Conservation (phyloP, 2,797 vertebrate genomes). For the Neostethus bicornis region DNA sequence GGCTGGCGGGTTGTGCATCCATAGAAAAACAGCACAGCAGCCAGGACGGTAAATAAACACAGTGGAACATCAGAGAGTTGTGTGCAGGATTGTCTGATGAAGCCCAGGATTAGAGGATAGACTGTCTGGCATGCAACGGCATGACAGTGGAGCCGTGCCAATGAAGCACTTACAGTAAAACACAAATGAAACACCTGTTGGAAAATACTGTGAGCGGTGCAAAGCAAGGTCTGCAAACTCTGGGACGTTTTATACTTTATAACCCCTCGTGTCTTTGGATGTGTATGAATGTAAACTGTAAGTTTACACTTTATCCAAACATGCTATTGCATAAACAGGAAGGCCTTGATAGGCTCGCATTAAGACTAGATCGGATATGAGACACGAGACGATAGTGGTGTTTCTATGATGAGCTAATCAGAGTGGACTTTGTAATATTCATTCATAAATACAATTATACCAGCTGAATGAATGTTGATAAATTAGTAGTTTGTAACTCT, state of each 20-base stretch:
- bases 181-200: not conserved
- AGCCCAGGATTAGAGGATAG: constrained; percentile 21
- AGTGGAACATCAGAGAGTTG: constrained; percentile 58
- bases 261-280: not conserved
- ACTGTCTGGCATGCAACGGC: constrained; percentile 10
- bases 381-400: constrained; percentile 42
- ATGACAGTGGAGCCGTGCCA: constrained; percentile 1
- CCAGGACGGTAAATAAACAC: constrained; percentile 60
- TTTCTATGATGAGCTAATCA: constrained; percentile 61
- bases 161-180: not conserved
- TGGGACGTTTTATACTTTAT: not conserved
- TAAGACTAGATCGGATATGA: constrained; percentile 55
- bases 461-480: not conserved
- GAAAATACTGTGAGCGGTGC: not conserved
- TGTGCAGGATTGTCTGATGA: constrained; percentile 30
- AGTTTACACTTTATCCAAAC: constrained; percentile 3
- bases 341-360: constrained; percentile 42
- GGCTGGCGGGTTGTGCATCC: constrained; percentile 39
- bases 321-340: constrained; percentile 52
- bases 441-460: constrained; percentile 33
- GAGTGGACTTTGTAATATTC: constrained; percentile 33
- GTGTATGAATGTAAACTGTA: not conserved
- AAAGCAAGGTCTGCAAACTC: not conserved
- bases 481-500: too few relatives aligned
- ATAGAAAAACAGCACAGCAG: constrained; percentile 33